Evolutionary conservation across 2,888 invertebrate species (phyloP).

Genomic region (Drosophila yooni): DNA sequence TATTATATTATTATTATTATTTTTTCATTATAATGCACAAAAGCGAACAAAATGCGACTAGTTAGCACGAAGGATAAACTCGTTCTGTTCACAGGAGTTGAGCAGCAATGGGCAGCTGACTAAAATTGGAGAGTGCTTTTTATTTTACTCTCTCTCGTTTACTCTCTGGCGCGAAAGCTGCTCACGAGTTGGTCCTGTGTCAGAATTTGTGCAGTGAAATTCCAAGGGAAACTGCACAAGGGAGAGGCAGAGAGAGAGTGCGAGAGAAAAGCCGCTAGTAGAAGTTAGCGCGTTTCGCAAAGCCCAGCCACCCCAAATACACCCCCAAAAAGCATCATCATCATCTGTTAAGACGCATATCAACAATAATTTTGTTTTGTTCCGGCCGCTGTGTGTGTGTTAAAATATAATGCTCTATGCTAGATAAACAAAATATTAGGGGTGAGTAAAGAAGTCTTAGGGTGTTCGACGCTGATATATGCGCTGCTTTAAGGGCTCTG

Average conservation of each 20-base stretch:
- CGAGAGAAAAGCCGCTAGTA: slow-evolving; percentile 42
- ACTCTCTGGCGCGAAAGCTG: slow-evolving; percentile 46
- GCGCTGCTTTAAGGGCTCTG: slow-evolving; percentile 38
- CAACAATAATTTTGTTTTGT: slow-evolving; percentile 74
- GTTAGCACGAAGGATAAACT: slow-evolving; percentile 82
- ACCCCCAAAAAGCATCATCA: slow-evolving; percentile 51
- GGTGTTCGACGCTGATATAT: slow-evolving; percentile 44
- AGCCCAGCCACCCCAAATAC: slow-evolving; percentile 40
- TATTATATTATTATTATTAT: slow-evolving; percentile 24
- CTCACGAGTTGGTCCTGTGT: slow-evolving; percentile 61
- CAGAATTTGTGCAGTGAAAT: slow-evolving; percentile 70
- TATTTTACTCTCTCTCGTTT: slow-evolving; percentile 12
- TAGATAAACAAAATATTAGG: slow-evolving; percentile 74
- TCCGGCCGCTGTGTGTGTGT: slow-evolving; percentile 33
- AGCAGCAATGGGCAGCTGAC: slow-evolving; percentile 58
- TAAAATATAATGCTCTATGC: slow-evolving; percentile 51
- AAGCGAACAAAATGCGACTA: slow-evolving; percentile 72
- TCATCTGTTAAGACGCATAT: slow-evolving; percentile 50
- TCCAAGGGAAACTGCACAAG: slow-evolving; percentile 67
- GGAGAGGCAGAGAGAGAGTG: slow-evolving; percentile 9
- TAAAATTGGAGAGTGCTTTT: slow-evolving; percentile 47
- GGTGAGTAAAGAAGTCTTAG: slow-evolving; percentile 58
- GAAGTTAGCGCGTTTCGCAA: slow-evolving; percentile 32
- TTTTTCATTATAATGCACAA: slow-evolving; percentile 27
- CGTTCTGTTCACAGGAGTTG: slow-evolving; percentile 71